phyloP scores from a whole-genome alignment of 2,113 vertebrate species.

The Lipophrys pholis region DNA sequence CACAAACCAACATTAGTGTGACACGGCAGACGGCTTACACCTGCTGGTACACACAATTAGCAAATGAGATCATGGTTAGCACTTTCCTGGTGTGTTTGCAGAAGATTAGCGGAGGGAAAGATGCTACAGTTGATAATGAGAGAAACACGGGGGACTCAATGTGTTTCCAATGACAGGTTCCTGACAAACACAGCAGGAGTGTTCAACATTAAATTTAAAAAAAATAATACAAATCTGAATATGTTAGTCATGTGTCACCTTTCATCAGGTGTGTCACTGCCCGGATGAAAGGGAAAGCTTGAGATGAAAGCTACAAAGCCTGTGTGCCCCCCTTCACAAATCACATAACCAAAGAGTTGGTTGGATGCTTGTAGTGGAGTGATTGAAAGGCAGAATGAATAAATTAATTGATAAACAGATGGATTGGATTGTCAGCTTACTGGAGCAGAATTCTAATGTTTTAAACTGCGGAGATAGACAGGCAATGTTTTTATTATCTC shows the following conservation, averaged over 20 bases:
- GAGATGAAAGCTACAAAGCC: background rate
- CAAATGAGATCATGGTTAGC: slow-evolving; percentile 38
- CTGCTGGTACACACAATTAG: slow-evolving; percentile 51
- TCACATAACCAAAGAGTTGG: slow-evolving; percentile 42
- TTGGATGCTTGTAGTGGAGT: slow-evolving; percentile 20
- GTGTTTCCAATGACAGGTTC: background rate
- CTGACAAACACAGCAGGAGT: background rate
- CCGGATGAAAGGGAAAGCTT: slow-evolving; percentile 7
- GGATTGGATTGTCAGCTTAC: slow-evolving; percentile 32
- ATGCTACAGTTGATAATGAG: background rate
- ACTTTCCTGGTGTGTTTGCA: slow-evolving; percentile 21
- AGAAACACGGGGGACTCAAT: background rate
- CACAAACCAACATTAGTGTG: background rate
- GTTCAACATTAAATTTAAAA: background rate
- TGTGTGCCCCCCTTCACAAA: slow-evolving; percentile 13
- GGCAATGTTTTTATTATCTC: background rate
- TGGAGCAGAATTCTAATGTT: slow-evolving; percentile 43
- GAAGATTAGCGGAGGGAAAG: background rate
- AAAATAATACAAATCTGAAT: background rate
- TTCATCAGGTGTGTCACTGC: background rate
- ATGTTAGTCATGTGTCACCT: background rate
- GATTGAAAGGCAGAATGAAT: slow-evolving; percentile 12
- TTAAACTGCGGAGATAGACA: background rate
- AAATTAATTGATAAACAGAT: slow-evolving; percentile 44
- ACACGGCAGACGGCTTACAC: slow-evolving; percentile 46